These are phyloP conservation scores for Megastigmus dorsalis DNA, from an alignment of 2,888 invertebrate species.

Conservation along the genomic window DNA sequence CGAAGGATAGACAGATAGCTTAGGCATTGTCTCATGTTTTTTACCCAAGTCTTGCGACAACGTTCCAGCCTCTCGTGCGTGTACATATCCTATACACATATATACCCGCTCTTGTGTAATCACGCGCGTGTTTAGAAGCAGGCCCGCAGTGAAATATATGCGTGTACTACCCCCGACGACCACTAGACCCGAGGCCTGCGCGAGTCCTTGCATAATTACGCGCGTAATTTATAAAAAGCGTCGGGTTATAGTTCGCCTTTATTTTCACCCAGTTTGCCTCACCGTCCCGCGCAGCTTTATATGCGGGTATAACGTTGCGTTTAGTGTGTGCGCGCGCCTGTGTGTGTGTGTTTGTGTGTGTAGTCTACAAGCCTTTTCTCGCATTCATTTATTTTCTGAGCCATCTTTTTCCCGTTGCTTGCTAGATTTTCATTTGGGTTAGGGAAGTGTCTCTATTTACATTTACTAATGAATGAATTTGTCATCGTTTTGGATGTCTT, in stretches of 20 bases:
- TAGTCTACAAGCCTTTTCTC: conserved; percentile 23
- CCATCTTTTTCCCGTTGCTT: not conserved
- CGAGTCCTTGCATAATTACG: conserved; percentile 63
- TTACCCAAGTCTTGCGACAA: not conserved
- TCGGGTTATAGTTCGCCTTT: conserved; percentile 43
- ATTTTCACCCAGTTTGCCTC: too few relatives aligned
- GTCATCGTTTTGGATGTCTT: conserved; percentile 4
- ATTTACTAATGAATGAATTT: conserved; percentile 24
- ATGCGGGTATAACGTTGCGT: too few relatives aligned
- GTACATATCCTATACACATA: not conserved
- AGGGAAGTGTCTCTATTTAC: conserved; percentile 6
- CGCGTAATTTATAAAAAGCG: conserved; percentile 65
- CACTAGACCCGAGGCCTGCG: conserved; percentile 10
- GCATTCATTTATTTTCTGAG: not conserved
- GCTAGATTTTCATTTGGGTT: not conserved
- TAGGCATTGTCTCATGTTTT: not conserved
- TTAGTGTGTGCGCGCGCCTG: too few relatives aligned
- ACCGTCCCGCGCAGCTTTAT: too few relatives aligned
- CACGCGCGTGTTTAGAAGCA: not conserved
- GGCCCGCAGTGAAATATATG: conserved; percentile 19
- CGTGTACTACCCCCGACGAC: not conserved
- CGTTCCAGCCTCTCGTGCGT: not conserved
- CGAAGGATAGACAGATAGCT: conserved; percentile 19
- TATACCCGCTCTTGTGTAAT: conserved; percentile 11
- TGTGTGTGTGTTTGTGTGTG: not conserved